phyloP scores from a whole-genome alignment of 2,797 vertebrate genomes.

The Hydrolagus colliei region DNA sequence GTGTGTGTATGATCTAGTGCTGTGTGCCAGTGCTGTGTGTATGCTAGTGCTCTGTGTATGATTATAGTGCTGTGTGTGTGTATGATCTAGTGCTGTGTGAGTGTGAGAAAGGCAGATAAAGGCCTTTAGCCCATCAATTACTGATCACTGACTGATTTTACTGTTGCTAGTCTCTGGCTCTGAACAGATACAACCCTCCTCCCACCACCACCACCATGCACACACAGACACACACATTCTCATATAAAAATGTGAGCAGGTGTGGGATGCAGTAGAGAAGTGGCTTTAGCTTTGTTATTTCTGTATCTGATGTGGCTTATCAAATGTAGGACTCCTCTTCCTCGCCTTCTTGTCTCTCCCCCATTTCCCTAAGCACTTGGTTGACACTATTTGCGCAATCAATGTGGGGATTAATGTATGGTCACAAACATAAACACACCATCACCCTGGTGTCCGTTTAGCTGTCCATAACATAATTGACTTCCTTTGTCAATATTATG shows the following conservation, averaged over 20 bases:
- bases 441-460: background rate
- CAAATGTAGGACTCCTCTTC: background rate
- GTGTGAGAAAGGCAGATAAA: background rate
- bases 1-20: too few species aligned
- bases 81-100: background rate
- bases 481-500: background rate
- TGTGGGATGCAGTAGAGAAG: background rate
- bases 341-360: background rate
- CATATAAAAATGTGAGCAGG: slow-evolving; percentile 11
- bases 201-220: slow-evolving; percentile 44
- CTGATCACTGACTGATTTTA: background rate
- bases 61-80: too few species aligned
- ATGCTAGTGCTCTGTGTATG: too few species aligned
- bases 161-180: background rate
- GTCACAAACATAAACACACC: background rate
- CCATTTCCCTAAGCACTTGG: background rate
- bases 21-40: too few species aligned
- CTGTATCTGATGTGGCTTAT: background rate
- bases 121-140: slow-evolving; percentile 10
- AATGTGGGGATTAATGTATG: background rate
- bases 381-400: background rate
- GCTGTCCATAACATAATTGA: background rate
- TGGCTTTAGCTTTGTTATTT: background rate
- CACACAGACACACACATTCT: slow-evolving; percentile 37
- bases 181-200: slow-evolving; percentile 40